Conservation (phyloP, 2,797 vertebrate genomes). For the Chiloscyllium punctatum region DNA sequence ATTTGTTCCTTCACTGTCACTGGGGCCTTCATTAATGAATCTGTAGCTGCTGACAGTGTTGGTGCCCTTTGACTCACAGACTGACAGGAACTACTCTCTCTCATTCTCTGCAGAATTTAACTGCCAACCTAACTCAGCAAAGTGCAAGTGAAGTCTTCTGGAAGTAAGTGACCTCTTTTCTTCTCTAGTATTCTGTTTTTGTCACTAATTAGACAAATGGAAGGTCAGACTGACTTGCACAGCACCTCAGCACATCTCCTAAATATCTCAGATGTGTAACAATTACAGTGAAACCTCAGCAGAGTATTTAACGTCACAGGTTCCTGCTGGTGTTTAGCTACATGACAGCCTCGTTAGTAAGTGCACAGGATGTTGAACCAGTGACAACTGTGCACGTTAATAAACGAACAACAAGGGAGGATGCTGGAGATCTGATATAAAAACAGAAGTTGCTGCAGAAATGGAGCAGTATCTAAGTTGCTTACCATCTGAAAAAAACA, state of each 20-base stretch:
- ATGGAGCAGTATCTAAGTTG: no score
- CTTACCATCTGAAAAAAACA: no score
- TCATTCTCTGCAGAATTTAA: neutral
- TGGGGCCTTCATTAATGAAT: neutral
- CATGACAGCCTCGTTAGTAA: neutral
- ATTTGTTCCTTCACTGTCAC: neutral
- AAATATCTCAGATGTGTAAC: neutral
- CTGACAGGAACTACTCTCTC: neutral
- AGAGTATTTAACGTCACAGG: neutral
- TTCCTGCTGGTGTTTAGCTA: neutral
- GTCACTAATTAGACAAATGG: neutral
- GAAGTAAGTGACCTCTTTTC: slow-evolving; percentile 62
- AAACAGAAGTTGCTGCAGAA: no score
- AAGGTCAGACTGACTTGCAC: neutral
- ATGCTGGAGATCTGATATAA: no score
- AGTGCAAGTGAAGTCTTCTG: slow-evolving; percentile 72
- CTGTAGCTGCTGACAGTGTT: neutral
- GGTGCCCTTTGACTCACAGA: neutral
- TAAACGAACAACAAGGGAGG: no score
- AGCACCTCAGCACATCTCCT: neutral
- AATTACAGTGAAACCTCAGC: neutral
- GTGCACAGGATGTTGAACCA: neutral
- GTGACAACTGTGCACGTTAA: neutral
- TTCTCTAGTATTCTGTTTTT: neutral
- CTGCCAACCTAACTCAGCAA: slow-evolving; percentile 37